These are phyloP conservation scores for Spisula solida DNA, from an alignment of 2,888 invertebrate species.

Conservation along the genomic window DNA sequence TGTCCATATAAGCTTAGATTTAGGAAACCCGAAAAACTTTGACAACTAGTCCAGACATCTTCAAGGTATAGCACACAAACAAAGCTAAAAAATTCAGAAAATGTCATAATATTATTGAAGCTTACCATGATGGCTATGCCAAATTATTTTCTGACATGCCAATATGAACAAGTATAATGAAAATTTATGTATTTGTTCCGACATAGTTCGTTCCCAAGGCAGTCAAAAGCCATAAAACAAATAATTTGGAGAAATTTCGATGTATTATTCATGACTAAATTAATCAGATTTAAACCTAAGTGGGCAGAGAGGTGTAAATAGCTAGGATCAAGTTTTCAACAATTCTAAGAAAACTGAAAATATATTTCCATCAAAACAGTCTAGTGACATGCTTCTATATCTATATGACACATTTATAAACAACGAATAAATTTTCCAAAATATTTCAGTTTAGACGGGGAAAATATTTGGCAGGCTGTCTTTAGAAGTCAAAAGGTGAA, in stretches of 20 bases:
- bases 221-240: conserved; percentile 31
- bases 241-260: conserved; percentile 31
- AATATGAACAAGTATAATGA: conserved; percentile 28
- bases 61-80: neutral
- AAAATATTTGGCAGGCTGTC: neutral
- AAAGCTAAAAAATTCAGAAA: neutral
- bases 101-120: conserved; percentile 14
- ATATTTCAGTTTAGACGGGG: neutral
- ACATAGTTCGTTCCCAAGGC: conserved; percentile 29
- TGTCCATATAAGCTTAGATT: no score
- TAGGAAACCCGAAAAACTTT: no score
- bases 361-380: conserved; percentile 2
- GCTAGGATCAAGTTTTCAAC: conserved; percentile 37
- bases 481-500: neutral
- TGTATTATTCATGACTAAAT: conserved; percentile 40
- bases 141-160: conserved; percentile 23
- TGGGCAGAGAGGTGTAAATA: conserved; percentile 40
- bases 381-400: neutral
- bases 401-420: neutral
- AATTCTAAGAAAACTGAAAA: conserved; percentile 26
- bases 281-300: conserved; percentile 19
- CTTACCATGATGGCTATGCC: neutral
- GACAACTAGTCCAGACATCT: no score
- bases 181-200: conserved; percentile 32
- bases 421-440: neutral